A percentile compares a stretch with the other conserved stretches of the same genome.
These are phyloP conservation scores for Drosophila punjabiensis DNA, from an alignment of 1,140 invertebrate species.

Conservation along the genomic window DNA sequence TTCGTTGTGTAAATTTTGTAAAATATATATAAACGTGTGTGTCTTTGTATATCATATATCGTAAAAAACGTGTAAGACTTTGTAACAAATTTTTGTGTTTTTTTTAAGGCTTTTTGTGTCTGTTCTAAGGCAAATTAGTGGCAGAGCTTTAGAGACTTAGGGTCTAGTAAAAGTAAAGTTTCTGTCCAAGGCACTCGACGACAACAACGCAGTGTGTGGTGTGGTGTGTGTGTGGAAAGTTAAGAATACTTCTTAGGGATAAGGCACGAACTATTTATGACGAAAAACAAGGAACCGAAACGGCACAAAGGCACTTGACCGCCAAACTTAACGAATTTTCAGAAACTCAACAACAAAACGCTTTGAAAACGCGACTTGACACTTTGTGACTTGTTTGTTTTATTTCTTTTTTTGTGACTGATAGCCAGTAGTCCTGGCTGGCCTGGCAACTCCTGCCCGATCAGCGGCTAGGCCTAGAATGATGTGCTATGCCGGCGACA, in stretches of 20 bases:
- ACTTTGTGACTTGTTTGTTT: constrained; percentile 16
- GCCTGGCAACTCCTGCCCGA: constrained; percentile 81
- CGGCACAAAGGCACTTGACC: constrained; percentile 58
- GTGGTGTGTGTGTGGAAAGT: constrained; percentile 14
- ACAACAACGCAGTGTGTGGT: constrained; percentile 53
- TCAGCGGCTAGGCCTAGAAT: constrained; percentile 85
- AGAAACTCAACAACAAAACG: constrained; percentile 68
- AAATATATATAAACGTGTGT: constrained; percentile 55
- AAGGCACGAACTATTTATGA: constrained; percentile 65
- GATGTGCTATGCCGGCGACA: constrained; percentile 84
- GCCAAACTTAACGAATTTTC: constrained; percentile 57
- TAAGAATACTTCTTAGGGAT: constrained; percentile 41
- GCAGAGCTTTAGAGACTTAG: constrained; percentile 60
- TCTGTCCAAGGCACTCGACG: constrained; percentile 74
- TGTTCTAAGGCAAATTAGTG: constrained; percentile 77
- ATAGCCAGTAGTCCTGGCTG: constrained; percentile 13
- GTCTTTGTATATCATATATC: constrained; percentile 38
- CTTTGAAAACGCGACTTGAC: constrained; percentile 54
- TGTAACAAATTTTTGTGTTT: constrained; percentile 52
- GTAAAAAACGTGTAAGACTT: constrained; percentile 65
- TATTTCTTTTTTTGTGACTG: constrained; percentile 17
- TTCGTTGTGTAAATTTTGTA: constrained; percentile 55
- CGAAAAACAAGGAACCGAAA: constrained; percentile 45
- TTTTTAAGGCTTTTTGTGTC: constrained; percentile 14
- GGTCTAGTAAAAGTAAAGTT: constrained; percentile 54